Conservation (phyloP, 2,113 vertebrate species). For the Lophotis ruficrista region DNA sequence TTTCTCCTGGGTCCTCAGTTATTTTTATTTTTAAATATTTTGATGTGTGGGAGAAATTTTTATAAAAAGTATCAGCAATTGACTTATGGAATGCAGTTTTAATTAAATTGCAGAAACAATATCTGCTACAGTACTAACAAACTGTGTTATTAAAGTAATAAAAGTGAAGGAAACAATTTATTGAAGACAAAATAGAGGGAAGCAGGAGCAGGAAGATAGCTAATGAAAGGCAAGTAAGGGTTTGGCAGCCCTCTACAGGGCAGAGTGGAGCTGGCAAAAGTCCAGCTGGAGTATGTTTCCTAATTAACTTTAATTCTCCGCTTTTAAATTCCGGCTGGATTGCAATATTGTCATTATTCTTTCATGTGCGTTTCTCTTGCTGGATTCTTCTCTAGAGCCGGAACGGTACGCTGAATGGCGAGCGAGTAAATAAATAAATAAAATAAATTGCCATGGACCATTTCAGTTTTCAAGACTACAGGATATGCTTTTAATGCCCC, state of each 20-base stretch:
- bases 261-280: neutral
- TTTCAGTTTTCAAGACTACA: neutral
- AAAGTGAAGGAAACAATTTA: constrained; percentile 46
- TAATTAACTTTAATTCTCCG: constrained; percentile 21
- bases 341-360: neutral
- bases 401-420: neutral
- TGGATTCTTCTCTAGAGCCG: neutral
- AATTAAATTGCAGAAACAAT: constrained; percentile 41
- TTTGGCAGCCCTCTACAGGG: constrained; percentile 47
- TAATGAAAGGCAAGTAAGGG: constrained; percentile 23
- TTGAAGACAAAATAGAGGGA: constrained; percentile 18
- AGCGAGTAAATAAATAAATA: constrained; percentile 24
- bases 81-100: neutral
- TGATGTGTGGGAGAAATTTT: neutral
- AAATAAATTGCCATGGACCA: neutral
- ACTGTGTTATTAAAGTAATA: constrained; percentile 11
- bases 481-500: constrained; percentile 35
- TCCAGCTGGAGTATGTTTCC: constrained; percentile 26
- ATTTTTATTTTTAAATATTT: constrained; percentile 15
- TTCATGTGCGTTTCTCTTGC: neutral
- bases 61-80: neutral
- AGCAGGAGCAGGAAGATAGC: neutral
- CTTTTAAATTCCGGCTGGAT: neutral
- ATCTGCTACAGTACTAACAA: constrained; percentile 3
- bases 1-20: neutral